A percentile compares a stretch with the other conserved stretches of the same genome.
Conservation (phyloP, 1,140 invertebrate species). For the Drosophila setifemur region DNA sequence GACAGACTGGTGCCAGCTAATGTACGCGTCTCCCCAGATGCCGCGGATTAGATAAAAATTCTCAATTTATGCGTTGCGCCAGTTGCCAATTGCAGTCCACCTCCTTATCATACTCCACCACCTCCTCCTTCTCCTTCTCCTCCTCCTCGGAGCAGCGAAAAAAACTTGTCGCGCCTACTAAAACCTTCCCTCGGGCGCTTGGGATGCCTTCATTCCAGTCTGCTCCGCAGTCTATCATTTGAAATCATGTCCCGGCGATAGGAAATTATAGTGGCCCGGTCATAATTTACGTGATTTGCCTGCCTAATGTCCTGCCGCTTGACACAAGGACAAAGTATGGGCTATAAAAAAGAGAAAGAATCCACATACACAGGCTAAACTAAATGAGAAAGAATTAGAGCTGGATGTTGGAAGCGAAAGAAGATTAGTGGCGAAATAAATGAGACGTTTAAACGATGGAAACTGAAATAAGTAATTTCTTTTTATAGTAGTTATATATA, state of each 20-base stretch:
- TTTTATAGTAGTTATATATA: too few species aligned
- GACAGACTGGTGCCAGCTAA: slow-evolving; percentile 58
- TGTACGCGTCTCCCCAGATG: slow-evolving; percentile 77
- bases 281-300: slow-evolving; percentile 80
- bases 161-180: slow-evolving; percentile 76
- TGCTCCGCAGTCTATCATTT: slow-evolving; percentile 67
- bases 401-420: background rate
- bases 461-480: too few species aligned
- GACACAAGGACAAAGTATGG: slow-evolving; percentile 13
- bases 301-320: slow-evolving; percentile 43
- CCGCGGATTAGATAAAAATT: slow-evolving; percentile 80
- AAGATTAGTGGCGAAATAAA: background rate
- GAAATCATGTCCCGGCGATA: slow-evolving; percentile 75
- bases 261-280: slow-evolving; percentile 73
- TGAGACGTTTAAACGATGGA: too few species aligned
- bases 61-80: slow-evolving; percentile 79
- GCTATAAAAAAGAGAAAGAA: slow-evolving; percentile 29
- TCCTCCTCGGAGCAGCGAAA: background rate
- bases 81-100: slow-evolving; percentile 68
- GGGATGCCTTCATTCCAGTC: slow-evolving; percentile 19
- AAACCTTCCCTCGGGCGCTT: slow-evolving; percentile 15
- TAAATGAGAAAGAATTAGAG: slow-evolving; percentile 32
- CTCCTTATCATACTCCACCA: background rate
- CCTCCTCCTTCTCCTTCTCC: background rate
- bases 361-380: slow-evolving; percentile 8